phyloP scores from a whole-genome alignment of 2,888 invertebrate genomes.

The Dasysyrphus albostriatus region DNA sequence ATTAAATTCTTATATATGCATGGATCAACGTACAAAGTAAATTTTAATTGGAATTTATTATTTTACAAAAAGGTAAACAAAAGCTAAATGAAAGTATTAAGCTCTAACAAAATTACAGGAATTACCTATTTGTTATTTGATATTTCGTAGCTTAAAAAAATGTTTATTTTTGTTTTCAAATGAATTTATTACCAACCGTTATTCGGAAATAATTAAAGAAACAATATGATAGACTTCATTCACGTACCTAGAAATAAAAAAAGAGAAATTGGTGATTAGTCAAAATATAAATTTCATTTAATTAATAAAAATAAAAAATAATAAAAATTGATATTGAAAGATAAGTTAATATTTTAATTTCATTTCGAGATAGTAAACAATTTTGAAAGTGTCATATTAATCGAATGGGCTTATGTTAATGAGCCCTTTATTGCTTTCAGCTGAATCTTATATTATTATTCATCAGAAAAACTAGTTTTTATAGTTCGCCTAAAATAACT shows the following conservation, averaged over 20 bases:
- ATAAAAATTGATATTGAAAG: too few species aligned
- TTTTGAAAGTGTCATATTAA: too few species aligned
- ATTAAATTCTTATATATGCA: constrained; percentile 10
- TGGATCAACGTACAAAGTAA: not conserved
- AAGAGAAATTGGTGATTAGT: not conserved
- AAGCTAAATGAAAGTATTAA: not conserved
- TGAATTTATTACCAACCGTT: not conserved
- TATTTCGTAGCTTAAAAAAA: not conserved
- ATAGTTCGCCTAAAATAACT: too few species aligned
- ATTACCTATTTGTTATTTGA: constrained; percentile 3
- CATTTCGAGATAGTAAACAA: too few species aligned
- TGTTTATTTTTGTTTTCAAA: not conserved
- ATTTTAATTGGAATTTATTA: constrained; percentile 39
- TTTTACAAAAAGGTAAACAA: not conserved
- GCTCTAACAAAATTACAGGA: not conserved
- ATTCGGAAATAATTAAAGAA: not conserved
- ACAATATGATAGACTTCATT: not conserved
- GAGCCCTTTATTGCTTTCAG: too few species aligned
- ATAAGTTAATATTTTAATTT: too few species aligned
- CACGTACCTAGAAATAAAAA: constrained; percentile 35
- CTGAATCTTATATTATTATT: too few species aligned
- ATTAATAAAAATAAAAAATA: not conserved
- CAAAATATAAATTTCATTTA: not conserved
- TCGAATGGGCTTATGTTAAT: too few species aligned
- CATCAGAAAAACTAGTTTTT: too few species aligned